Evolutionary conservation across 2,113 vertebrate species (phyloP).

Genomic region (Glaucomys volans): DNA sequence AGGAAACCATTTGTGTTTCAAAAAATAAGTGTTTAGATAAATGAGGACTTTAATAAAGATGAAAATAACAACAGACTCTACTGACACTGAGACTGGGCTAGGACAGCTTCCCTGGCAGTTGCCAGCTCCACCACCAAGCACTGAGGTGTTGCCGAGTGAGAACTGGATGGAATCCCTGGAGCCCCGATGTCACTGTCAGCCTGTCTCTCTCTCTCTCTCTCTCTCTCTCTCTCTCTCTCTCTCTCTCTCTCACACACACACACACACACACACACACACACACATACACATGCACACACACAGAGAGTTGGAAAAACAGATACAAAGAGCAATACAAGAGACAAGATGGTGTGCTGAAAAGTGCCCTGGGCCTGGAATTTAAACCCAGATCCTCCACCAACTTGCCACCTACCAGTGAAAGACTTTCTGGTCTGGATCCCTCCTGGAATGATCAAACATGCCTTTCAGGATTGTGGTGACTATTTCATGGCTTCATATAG

Average conservation of each 20-base stretch:
- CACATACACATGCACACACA: neutral
- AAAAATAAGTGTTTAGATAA: neutral
- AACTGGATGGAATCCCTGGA: neutral
- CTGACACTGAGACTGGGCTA: neutral
- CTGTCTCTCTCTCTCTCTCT: no score
- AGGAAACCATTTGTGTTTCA: neutral
- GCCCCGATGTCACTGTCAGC: neutral
- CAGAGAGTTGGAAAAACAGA: neutral
- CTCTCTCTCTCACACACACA: no score
- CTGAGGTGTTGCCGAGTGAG: fast-evolving
- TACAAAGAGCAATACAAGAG: neutral
- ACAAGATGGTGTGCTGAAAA: neutral
- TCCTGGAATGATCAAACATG: neutral
- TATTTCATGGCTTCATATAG: neutral
- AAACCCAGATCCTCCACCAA: neutral
- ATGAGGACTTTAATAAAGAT: neutral
- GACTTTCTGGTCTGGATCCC: neutral
- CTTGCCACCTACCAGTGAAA: neutral
- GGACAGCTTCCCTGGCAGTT: neutral
- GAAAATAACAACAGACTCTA: neutral
- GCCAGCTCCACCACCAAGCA: neutral
- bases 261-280: neutral
- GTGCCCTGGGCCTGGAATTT: neutral
- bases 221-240: no score
- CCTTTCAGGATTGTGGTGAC: neutral